Base-by-base conservation (phyloP, 2,888 invertebrate genomes). In the Sarcophaga rosellei region DNA sequence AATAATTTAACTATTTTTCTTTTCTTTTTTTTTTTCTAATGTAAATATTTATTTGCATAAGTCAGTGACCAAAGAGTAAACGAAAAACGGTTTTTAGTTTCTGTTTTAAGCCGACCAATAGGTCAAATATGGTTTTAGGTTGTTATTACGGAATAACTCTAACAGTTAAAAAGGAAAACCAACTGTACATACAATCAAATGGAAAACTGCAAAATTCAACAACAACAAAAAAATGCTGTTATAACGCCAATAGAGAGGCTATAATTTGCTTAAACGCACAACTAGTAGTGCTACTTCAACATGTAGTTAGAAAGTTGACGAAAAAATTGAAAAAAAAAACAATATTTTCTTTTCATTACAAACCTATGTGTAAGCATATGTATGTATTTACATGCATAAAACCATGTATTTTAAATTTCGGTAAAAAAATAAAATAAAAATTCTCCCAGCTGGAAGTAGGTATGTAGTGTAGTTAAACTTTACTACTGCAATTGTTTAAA, bases 11-110 rank as follows among this genome's bases (percentile, higher is more conserved):
- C 10, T 35, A 8, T 35, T 35, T 35, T 25, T 25, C 5, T 25
- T 6, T 25, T 25, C 6, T 25, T 6, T 25, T 25, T 4, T 25
- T 25, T 25, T 4, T 25, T 6, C 0, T 25, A 44, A 44, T 66
- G n/a, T 44, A 44, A n/a, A 66, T 35, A 8, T 8, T 25, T 15
- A 77, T 82, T 73, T 73, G 47, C 72, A 68, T 68, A 77, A 75
- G 57, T 63, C 62, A 69, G 15, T 63, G 44, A 63, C 62, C 75
- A 76, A 68, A 69, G 69, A 80, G 23, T 45, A 23, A 68, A 70
- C 23, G 45, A 76, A 76, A 76, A 82, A 82, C 57, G 45, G 78
- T 78, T 74, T 78, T 63, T 63, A 69, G 73, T 78, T 83, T 68
- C 61, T 68, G 62, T 44, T 83, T 70, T 44, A 12, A 17, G 68